phyloP scores from a whole-genome alignment of 1,140 invertebrate species.

The Lamellibrachia luymesi region DNA sequence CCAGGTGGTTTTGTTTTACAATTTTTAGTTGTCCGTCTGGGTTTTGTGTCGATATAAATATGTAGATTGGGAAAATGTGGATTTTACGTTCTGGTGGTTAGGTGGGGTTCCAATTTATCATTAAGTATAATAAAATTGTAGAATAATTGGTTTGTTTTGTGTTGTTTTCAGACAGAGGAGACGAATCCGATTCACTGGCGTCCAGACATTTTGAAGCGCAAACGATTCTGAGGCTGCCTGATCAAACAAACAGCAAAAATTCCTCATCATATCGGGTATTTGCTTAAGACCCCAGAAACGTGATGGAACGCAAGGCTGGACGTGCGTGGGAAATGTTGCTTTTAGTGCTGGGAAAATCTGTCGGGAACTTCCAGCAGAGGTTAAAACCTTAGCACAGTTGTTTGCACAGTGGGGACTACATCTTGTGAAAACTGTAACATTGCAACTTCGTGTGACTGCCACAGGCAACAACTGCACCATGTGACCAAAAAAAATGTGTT shows the following conservation, averaged over 20 bases:
- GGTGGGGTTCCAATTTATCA: too few relatives aligned
- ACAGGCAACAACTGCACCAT: too few relatives aligned
- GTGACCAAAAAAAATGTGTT: not conserved
- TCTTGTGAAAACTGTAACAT: not conserved
- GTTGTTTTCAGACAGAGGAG: slow-evolving; percentile 79
- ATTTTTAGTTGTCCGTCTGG: too few relatives aligned
- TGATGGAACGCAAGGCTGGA: not conserved
- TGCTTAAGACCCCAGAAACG: not conserved
- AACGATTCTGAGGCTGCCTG: slow-evolving; percentile 5
- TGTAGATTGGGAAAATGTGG: too few relatives aligned
- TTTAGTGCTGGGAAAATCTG: not conserved
- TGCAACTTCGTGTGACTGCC: too few relatives aligned
- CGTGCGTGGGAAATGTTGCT: not conserved
- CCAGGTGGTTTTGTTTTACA: too few relatives aligned
- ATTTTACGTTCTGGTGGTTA: too few relatives aligned
- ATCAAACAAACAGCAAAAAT: not conserved
- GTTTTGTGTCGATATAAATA: too few relatives aligned
- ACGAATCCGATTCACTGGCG: slow-evolving; percentile 95
- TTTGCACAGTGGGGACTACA: not conserved
- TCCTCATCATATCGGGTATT: not conserved
- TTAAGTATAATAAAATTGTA: slow-evolving; percentile 13
- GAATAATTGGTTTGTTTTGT: slow-evolving; percentile 6
- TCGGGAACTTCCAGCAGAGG: not conserved
- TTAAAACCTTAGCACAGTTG: not conserved
- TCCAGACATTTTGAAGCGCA: slow-evolving; percentile 76